Conservation (phyloP, 2,797 vertebrate species). For the Natrix natrix region DNA sequence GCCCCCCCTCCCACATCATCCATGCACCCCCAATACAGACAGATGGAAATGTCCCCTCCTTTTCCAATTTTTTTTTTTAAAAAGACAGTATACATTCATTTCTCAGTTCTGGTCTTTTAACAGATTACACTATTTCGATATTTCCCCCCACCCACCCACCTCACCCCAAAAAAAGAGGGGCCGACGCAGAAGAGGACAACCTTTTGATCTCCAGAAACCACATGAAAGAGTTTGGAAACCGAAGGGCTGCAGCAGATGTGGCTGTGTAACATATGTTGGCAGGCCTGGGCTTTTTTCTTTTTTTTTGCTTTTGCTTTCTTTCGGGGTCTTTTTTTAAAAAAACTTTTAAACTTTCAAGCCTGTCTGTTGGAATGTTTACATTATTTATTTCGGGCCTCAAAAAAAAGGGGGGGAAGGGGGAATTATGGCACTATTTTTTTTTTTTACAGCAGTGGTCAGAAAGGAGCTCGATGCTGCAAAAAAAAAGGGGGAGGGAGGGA, state of each 20-base stretch:
- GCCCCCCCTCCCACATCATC: fast-evolving
- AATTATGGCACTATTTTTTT: not conserved
- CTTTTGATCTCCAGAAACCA: not conserved
- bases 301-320: not conserved
- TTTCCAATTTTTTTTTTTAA: not conserved
- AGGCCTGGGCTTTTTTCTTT: not conserved
- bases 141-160: not conserved
- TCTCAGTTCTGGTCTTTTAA: not conserved
- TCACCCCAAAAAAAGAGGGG: not conserved
- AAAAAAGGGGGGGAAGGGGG: no score
- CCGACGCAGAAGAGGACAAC: not conserved
- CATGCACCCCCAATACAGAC: not conserved
- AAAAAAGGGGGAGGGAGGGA: not conserved
- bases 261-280: not conserved
- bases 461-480: not conserved
- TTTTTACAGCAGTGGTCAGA: not conserved
- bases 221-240: not conserved
- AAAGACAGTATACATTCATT: not conserved
- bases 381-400: not conserved
- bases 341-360: not conserved
- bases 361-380: not conserved
- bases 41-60: not conserved
- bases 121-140: not conserved
- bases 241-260: not conserved
- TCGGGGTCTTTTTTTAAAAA: not conserved